These are phyloP conservation scores for Montipora capitata DNA, from an alignment of 92 coral and sea anemone species.

Conservation along the genomic window DNA sequence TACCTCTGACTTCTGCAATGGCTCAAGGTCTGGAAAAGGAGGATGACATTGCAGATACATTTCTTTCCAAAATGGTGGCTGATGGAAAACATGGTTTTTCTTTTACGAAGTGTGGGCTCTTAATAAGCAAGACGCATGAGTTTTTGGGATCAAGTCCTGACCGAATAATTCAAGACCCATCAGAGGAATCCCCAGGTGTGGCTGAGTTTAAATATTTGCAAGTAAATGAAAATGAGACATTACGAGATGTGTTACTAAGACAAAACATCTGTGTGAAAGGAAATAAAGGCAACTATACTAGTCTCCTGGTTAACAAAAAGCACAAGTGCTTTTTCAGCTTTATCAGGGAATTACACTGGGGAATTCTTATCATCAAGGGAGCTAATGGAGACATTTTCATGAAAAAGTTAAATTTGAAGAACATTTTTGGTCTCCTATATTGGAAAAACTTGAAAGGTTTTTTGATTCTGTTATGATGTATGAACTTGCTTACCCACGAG, in stretches of 20 bases:
- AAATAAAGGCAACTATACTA: background rate
- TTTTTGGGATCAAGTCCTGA: slow-evolving; percentile 20
- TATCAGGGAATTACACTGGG: slow-evolving; percentile 33
- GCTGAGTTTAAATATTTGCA: slow-evolving; percentile 39
- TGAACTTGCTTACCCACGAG: slow-evolving; percentile 48
- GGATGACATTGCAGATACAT: slow-evolving; percentile 48
- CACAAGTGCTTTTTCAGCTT: slow-evolving; percentile 42
- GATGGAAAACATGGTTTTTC: slow-evolving; percentile 36
- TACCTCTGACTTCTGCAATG: slow-evolving; percentile 14
- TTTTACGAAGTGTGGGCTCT: slow-evolving; percentile 29
- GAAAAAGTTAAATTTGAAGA: background rate
- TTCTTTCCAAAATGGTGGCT: slow-evolving; percentile 19
- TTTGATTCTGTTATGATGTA: slow-evolving; percentile 22
- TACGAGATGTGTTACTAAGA: slow-evolving; percentile 4
- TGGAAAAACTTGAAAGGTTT: background rate
- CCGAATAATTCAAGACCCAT: slow-evolving; percentile 38
- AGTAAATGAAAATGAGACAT: slow-evolving; percentile 28
- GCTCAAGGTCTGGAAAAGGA: slow-evolving; percentile 39
- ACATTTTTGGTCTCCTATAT: slow-evolving; percentile 4
- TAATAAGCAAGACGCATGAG: background rate
- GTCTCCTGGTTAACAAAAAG: slow-evolving; percentile 23
- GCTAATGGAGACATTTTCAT: slow-evolving; percentile 41
- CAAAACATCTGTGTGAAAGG: slow-evolving; percentile 27
- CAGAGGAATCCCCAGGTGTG: slow-evolving; percentile 47
- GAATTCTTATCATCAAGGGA: slow-evolving; percentile 42